Conservation (phyloP, 2,113 vertebrate genomes). For the Chloropsis hardwickii region DNA sequence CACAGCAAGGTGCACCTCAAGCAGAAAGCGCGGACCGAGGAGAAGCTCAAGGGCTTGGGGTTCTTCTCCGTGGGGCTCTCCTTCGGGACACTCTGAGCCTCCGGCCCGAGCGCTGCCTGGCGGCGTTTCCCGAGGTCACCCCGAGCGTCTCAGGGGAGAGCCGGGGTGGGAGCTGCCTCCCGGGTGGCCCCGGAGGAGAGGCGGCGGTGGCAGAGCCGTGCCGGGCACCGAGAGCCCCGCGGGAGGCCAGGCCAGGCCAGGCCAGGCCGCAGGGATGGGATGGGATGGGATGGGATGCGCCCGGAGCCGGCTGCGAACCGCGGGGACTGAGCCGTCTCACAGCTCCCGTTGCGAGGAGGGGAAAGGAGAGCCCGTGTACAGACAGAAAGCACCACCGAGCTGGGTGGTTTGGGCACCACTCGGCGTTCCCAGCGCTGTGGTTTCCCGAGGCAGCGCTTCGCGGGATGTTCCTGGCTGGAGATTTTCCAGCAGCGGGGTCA, state of each 20-base stretch:
- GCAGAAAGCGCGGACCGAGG: constrained; percentile 93
- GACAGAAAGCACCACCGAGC: accelerated
- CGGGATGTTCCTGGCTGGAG: not conserved
- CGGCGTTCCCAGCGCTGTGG: not conserved
- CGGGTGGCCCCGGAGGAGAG: not conserved
- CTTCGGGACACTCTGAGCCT: constrained; percentile 63
- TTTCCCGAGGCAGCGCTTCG: not conserved
- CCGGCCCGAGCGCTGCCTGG: accelerated
- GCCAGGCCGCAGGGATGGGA: not conserved
- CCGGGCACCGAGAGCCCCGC: not conserved
- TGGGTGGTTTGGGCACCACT: not conserved
- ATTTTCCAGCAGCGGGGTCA: not conserved
- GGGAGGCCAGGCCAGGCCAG: not conserved
- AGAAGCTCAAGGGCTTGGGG: constrained; percentile 85
- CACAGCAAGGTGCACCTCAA: constrained; percentile 95
- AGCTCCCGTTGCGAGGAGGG: not conserved
- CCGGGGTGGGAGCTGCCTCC: not conserved
- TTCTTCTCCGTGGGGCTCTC: constrained; percentile 78
- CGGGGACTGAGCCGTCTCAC: not conserved
- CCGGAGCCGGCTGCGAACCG: not conserved
- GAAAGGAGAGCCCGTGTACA: not conserved
- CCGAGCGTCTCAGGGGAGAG: not conserved
- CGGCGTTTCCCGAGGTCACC: not conserved
- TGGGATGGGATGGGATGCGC: too few species aligned
- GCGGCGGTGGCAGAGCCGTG: not conserved